Evolutionary conservation across 2,888 invertebrate genomes (phyloP), one percentile per base, ranked within the genome.

Genomic region (Germaria angustata): DNA sequence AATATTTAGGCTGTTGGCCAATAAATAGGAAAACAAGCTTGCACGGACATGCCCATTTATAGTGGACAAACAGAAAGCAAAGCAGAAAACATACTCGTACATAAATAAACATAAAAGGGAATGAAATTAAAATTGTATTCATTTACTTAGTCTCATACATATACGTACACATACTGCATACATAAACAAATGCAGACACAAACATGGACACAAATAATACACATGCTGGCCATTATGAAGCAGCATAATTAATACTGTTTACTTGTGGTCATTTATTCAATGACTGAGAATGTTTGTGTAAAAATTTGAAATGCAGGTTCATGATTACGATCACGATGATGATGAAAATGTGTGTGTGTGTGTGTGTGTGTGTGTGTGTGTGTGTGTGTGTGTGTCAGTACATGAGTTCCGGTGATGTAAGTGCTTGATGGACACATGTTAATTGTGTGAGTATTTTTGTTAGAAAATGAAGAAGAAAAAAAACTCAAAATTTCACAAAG

Each of bases 191-290:
- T 15, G 36, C 36, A 65, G n/a, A 20, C 6, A 20, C 32, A 32
- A 0, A 9, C 15, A 13, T 11, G 17, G 3, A 22, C 44, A 80
- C 15, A 55, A 32, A 55, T 13, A 1, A 17, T 9, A 65, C 32
- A 53, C 13, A 24, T 34, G 11, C 36, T 20, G 24, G 17, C 36
- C 63, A 53, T 65, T 57, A 76, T 76, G 53, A 68, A 76, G 82
- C 75, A 76, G 82, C 82, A 82, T 82, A 82, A 82, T 79, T 82
- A 82, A 82, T 82, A 71, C 66, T 82, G 75, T 82, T 82, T 82
- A 71, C 82, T 75, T 82, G 79, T 79, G 82, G 82, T 82, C 79
- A 79, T 82, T 82, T 75, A 82, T 82, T 66, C 79, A 76, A 79
- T 76, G 75, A 61, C 36, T 41, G 2, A 41, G 44, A 28, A 2